Percentiles rank a stretch among this genome's conserved stretches.
These are phyloP conservation scores for Aphelocoma californica DNA, from an alignment of 2,797 vertebrate genomes.

Conservation along the genomic window DNA sequence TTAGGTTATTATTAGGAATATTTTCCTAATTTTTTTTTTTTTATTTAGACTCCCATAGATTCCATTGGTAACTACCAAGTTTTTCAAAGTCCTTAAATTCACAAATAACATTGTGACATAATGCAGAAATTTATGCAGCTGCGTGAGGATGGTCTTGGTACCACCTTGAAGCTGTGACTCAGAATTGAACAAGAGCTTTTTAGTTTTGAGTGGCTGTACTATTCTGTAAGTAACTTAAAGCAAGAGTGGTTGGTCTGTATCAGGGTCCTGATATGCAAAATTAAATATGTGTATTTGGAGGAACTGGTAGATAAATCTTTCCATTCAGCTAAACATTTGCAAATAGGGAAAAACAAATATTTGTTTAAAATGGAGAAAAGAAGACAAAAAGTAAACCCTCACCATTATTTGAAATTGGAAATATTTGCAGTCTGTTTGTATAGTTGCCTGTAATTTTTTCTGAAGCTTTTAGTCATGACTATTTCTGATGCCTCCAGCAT, in stretches of 20 bases:
- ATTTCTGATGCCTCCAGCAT: neutral
- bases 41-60: neutral
- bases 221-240: neutral
- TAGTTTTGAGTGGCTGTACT: conserved; percentile 3
- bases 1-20: neutral
- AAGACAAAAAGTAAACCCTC: rapidly evolving
- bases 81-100: neutral
- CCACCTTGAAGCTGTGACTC: conserved; percentile 4
- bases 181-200: conserved; percentile 14
- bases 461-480: neutral
- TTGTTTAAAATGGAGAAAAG: neutral
- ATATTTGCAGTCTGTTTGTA: neutral
- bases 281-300: neutral
- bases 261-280: conserved; percentile 18
- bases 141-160: neutral
- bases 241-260: neutral
- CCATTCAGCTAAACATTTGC: neutral
- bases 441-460: conserved; percentile 4
- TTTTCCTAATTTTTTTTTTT: neutral
- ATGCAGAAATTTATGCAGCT: neutral
- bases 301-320: neutral
- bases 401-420: neutral
- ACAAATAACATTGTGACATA: neutral
- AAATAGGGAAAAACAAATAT: neutral
- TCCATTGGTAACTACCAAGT: neutral